Evolutionary conservation across 2,888 invertebrate genomes (phyloP).

Genomic region (Stramonita haemastoma): DNA sequence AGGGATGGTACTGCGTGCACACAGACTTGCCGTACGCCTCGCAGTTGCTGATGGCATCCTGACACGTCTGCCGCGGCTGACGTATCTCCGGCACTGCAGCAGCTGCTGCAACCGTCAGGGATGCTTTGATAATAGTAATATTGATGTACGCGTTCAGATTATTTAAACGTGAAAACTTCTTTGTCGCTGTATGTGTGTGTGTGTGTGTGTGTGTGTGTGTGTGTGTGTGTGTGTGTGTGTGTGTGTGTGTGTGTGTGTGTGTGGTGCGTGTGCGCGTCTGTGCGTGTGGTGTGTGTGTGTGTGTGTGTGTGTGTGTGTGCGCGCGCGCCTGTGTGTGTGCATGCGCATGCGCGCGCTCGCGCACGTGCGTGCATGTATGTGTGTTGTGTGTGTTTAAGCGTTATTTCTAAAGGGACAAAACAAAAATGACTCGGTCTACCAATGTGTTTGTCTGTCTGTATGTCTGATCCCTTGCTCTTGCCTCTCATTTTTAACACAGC

Average conservation of each 20-base stretch:
- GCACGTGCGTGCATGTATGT: background rate
- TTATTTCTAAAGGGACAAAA: too few species aligned
- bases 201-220: conserved; percentile 25
- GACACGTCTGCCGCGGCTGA: conserved; percentile 31
- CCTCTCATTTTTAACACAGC: too few species aligned
- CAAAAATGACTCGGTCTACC: too few species aligned
- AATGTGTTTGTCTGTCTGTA: too few species aligned
- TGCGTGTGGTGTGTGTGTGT: background rate
- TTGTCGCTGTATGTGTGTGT: background rate
- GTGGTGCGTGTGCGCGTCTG: background rate
- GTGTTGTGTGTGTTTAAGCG: background rate
- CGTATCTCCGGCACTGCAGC: background rate
- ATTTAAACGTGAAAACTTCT: background rate
- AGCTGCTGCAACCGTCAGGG: background rate
- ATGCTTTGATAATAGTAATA: too few species aligned
- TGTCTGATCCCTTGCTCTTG: too few species aligned
- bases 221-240: conserved; percentile 23
- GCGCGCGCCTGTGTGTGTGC: conserved; percentile 16
- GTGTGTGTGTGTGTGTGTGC: conserved; percentile 9
- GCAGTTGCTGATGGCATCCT: conserved; percentile 42
- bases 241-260: background rate
- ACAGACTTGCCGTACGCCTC: conserved; percentile 33
- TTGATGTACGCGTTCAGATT: too few species aligned
- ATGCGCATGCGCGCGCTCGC: background rate
- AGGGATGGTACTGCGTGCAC: conserved; percentile 39